Base-by-base conservation (phyloP, 2,888 invertebrate genomes). In the Hanleya hanleyi region DNA sequence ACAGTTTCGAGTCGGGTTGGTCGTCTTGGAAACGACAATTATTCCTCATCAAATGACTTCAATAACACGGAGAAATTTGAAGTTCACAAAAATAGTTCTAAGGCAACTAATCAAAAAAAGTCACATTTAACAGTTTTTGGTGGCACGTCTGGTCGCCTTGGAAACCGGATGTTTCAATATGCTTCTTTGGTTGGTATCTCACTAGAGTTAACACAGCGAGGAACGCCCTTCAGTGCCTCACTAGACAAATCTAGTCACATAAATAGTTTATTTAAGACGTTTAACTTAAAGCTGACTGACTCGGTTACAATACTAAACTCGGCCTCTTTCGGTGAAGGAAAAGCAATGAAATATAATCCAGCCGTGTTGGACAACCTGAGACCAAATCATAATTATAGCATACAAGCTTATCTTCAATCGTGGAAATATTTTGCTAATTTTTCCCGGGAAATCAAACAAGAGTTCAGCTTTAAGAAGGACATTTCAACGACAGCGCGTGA, bases 381-480 rank as follows among this genome's bases (percentile, higher is more conserved):
- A 7, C 35, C 36, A 4, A n/a, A 37, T 1, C 12, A 18, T 5
- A 64, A 64, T 64, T 64, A 64, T 37, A 33, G 35, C 3, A 37
- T 64, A 3, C 15, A 15, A n/a, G 29, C 22, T 3, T 85, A 81
- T 70, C 81, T 75, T 50, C 85, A 85, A 69, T 82, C 83, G 0
- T 85, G 82, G 82, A 81, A 78, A 69, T 84, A 83, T 67, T 85
- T 85, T 67, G 50, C 69, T 5, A 70, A 77, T 33, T 72, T 74
- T 2, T 64, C 67, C 38, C 32, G 75, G 4, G 38, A 51, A 15
- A 65, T 84, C 0, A 62, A 73, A 22, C 67, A 74, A 15, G 75
- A 77, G 29, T 82, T 84, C 47, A 78, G 67, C 35, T 77, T 84
- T 7, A 81, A 76, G 47, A 49, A 47, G 1, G 29, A 65, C 26